Percentiles rank a stretch among this genome's conserved stretches.
Evolutionary conservation across 1,140 invertebrate species (phyloP).

Genomic region (Magallana gigas): DNA sequence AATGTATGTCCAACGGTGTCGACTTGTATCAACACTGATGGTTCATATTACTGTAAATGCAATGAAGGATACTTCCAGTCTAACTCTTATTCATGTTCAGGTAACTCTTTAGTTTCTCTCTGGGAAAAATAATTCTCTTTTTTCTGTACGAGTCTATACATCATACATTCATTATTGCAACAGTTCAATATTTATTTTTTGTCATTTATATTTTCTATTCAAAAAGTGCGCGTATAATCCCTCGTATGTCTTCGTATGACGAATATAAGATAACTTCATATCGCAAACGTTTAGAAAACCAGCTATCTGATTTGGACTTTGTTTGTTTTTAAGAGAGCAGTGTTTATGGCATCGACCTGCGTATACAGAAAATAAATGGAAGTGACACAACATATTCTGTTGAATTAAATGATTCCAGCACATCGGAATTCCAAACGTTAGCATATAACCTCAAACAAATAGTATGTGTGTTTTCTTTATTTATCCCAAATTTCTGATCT

Average conservation of each 20-base stretch:
- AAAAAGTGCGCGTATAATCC: no score
- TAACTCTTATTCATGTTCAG: not conserved
- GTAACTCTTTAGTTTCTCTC: not conserved
- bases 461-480: not conserved
- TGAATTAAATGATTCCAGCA: constrained; percentile 5
- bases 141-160: no score
- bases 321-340: not conserved
- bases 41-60: constrained; percentile 61
- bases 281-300: no score
- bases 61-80: constrained; percentile 45
- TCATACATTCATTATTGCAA: no score
- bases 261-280: no score
- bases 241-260: no score
- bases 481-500: not conserved
- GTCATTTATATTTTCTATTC: no score
- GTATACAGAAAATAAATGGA: constrained; percentile 33
- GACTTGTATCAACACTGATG: constrained; percentile 56
- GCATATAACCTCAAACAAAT: not conserved
- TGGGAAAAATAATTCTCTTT: no score
- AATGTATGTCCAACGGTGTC: constrained; percentile 53
- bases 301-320: no score
- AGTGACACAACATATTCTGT: constrained; percentile 19
- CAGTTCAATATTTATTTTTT: no score
- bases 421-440: not conserved
- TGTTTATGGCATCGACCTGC: not conserved